Evolutionary conservation across 2,113 vertebrate species (phyloP), one percentile per base, ranked within the genome.

Genomic region (Pangasianodon gigas): DNA sequence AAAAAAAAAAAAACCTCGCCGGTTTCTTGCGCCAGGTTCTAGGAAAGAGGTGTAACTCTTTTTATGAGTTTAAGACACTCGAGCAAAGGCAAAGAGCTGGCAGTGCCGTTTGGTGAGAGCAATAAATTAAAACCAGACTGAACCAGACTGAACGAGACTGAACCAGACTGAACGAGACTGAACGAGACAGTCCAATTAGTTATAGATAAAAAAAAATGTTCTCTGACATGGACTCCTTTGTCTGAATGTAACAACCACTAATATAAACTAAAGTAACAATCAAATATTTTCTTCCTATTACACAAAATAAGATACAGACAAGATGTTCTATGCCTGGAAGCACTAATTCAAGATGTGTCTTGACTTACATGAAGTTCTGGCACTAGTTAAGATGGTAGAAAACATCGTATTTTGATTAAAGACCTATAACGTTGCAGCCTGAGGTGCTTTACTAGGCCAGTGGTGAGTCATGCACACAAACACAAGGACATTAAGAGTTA

Each of bases 51-150:
- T 92, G 46, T 84, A 58, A 88, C 88, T 67, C 1, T 52, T 84
- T 91, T 81, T 84, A 41, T 91, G 90, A 91, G 91, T 87, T 82
- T 89, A 89, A 93, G 89, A 14, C 26, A 86, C 83, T 93, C 91
- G 74, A 89, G 91, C 37, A n/a, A 41, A 92, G 90, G 69, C 51
- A 26, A 87, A 87, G 91, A 83, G 58, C 54, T 95, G 95, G 93
- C 93, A 95, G 92, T 88, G 67, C 75, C 24, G 67, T 90, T 92
- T 96, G 94, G 94, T 92, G 91, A 32, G 79, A 85, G 86, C 92
- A 92, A 86, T 91, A 93, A 94, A 96, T 94, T 90, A 93, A 93
- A 94, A 93, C 88, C 95, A 96, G 95, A 93, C 90, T 86, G 81
- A 92, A 90, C 91, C 93, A 92, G 91, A 1, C 37, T 37, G 37